Base-by-base conservation (phyloP, 2,113 vertebrate species). In the Coptodon rendalli region DNA sequence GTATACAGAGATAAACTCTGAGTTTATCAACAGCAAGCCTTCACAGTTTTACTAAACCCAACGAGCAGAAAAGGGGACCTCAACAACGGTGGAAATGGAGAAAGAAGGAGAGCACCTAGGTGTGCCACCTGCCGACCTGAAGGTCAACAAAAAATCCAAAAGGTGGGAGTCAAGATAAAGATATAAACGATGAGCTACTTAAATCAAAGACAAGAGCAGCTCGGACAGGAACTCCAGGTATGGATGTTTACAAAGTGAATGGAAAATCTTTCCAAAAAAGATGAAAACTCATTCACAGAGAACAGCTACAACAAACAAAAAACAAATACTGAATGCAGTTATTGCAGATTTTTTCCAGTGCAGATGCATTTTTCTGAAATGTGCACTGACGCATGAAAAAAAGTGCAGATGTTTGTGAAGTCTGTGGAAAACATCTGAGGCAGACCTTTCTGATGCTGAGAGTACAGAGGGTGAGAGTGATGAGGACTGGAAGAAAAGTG, bases 311-410 rank as follows among this genome's bases (percentile, higher is more conserved):
- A n/a, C 27, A 34, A 31, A 34, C 16, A 50, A 8, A 78, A 78
- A 48, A 9, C 19, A 11, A 2, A 27, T 6, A 6, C 54, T 2
- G 54, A 81, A 5, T 54, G 22, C 54, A 89, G 82, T 5, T 54
- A 87, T 5, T 87, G 91, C 71, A 78, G 85, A 54, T 82, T n/a
- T 43, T 22, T 92, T 90, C 73, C 59, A 31, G 3, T 11, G 81
- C 85, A 89, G 38, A 31, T 87, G 87, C 2, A 90, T 81, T 12
- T 92, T 92, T 54, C 82, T 89, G 45, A 92, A 92, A 85, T 85
- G 90, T 13, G 50, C 87, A 0, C 80, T 92, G 1, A 7, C 3
- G 2, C 91, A 91, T 38, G 59, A 80, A 13, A 59, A 61, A 56
- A 10, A 84, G 54, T 66, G 45, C 91, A 1, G 78, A 82, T 10